phyloP scores from a whole-genome alignment of 2,113 vertebrate species.

The Thalassarche chlororhynchos region DNA sequence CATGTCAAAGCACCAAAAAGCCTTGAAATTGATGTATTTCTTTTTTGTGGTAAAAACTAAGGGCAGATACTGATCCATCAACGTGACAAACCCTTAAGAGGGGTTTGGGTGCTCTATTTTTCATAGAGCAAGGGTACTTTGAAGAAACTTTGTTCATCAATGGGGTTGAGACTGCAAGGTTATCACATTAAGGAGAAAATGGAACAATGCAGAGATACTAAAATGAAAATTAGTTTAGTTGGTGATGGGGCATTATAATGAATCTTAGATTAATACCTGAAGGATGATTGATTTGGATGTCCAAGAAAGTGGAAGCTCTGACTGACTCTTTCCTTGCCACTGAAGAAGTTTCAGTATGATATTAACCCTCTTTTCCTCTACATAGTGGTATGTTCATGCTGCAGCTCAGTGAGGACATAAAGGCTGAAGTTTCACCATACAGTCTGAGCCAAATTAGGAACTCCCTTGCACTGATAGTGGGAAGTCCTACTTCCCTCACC shows the following conservation, averaged over 20 bases:
- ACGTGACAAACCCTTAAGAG: not conserved
- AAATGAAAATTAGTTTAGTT: not conserved
- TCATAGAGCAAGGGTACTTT: not conserved
- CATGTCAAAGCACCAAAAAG: not conserved
- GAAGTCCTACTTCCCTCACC: not conserved
- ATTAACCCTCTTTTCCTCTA: not conserved
- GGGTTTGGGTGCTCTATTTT: not conserved
- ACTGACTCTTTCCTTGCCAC: not conserved
- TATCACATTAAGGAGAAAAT: not conserved
- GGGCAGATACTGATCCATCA: not conserved
- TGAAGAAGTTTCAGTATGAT: not conserved
- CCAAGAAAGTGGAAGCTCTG: not conserved
- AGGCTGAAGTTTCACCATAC: not conserved
- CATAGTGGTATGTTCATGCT: not conserved
- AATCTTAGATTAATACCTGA: not conserved
- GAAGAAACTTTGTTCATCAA: not conserved
- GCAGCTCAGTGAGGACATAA: not conserved
- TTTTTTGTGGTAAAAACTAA: not conserved
- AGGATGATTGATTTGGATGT: not conserved
- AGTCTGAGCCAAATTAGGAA: not conserved
- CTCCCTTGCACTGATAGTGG: not conserved
- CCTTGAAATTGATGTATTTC: not conserved
- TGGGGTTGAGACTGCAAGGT: not conserved
- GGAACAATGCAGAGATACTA: not conserved
- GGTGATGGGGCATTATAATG: not conserved